Percentiles rank a stretch among this genome's conserved stretches.
phyloP scores from a whole-genome alignment of 2,113 vertebrate species.

The Nicator chloris region DNA sequence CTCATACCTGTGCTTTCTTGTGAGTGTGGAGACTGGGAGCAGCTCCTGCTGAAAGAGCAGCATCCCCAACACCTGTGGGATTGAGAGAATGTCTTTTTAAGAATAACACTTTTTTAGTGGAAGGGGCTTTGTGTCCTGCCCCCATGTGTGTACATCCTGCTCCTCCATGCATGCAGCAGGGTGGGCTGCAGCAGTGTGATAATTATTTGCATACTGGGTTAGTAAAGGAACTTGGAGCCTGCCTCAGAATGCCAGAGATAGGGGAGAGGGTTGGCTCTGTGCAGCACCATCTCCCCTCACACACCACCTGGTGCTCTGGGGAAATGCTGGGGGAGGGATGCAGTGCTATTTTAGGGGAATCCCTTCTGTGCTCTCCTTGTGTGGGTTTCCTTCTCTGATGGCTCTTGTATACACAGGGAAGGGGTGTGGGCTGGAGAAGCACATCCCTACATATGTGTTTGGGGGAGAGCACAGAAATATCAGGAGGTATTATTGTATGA shows the following conservation, averaged over 20 bases:
- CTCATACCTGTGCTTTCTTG: neutral
- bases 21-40: neutral
- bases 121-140: neutral
- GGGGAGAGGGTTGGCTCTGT: neutral
- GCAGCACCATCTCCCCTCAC: neutral
- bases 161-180: neutral
- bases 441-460: neutral
- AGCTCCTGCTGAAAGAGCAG: neutral
- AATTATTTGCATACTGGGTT: neutral
- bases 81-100: neutral
- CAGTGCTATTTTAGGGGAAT: constrained; percentile 37
- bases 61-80: neutral
- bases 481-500: neutral
- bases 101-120: neutral
- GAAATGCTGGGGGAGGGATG: neutral
- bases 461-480: neutral
- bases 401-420: neutral
- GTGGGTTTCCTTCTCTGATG: neutral
- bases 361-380: neutral
- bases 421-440: neutral
- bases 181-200: neutral
- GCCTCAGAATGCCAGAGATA: neutral
- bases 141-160: accelerated
- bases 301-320: neutral
- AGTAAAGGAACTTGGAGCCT: neutral